These are phyloP conservation scores for Papilio demoleus DNA, from an alignment of 2,888 invertebrate species.

Conservation along the genomic window DNA sequence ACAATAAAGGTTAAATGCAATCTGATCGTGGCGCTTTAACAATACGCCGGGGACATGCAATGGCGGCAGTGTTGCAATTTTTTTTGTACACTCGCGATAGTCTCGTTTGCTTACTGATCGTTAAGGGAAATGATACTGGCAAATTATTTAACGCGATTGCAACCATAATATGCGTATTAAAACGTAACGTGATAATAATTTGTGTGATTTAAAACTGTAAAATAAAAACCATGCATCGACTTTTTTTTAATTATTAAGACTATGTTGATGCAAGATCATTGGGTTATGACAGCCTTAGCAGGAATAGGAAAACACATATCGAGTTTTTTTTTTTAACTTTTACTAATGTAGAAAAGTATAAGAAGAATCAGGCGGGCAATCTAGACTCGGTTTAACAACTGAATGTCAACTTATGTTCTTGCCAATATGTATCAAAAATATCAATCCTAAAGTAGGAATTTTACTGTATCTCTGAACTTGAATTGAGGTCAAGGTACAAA, in stretches of 20 bases:
- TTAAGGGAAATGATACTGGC: constrained; percentile 38
- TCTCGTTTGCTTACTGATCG: constrained; percentile 36
- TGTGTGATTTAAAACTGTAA: no score
- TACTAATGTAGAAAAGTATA: no score
- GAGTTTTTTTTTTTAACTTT: no score
- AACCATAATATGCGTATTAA: constrained; percentile 48
- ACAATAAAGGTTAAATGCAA: constrained; percentile 69
- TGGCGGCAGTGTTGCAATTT: constrained; percentile 49
- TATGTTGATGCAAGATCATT: not conserved
- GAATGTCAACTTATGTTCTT: no score
- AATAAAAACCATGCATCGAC: no score
- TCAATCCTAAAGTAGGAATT: not conserved
- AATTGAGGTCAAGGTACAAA: constrained; percentile 11
- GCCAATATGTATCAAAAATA: not conserved
- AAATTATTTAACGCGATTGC: constrained; percentile 46
- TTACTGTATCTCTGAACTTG: not conserved
- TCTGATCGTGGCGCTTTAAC: constrained; percentile 65
- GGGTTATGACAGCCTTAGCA: not conserved
- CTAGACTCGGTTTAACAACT: not conserved
- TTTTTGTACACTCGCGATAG: constrained; percentile 46
- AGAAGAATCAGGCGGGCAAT: not conserved
- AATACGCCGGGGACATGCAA: constrained; percentile 61
- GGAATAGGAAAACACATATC: no score
- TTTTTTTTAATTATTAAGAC: no score
- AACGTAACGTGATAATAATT: not conserved